Conservation (phyloP, 2,797 vertebrate genomes). For the Urosaurus nigricauda region DNA sequence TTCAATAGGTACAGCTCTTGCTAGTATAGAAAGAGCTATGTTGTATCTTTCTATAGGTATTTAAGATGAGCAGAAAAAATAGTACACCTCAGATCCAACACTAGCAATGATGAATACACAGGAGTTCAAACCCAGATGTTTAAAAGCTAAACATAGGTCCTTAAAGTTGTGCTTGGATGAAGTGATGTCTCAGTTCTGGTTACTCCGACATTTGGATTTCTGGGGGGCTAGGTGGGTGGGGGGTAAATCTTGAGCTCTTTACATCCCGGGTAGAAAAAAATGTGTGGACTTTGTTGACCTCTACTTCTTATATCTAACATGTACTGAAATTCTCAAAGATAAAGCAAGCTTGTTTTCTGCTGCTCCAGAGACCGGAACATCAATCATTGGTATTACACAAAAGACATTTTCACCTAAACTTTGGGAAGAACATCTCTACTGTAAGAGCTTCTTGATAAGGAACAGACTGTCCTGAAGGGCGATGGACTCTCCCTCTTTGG, state of each 20-base stretch:
- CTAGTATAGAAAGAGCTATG: no score
- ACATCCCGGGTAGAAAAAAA: background rate
- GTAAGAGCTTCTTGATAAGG: no score
- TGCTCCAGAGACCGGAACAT: no score
- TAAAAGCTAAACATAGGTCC: background rate
- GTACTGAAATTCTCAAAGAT: background rate
- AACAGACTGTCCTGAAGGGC: no score
- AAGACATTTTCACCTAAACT: no score
- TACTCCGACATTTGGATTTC: background rate
- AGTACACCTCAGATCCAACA: background rate
- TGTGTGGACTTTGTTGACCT: background rate
- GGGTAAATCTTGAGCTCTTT: background rate
- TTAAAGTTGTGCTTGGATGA: background rate
- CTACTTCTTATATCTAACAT: background rate
- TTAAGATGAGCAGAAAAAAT: background rate
- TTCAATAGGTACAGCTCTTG: no score
- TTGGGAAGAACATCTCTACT: no score
- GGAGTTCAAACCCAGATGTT: background rate
- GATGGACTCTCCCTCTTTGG: no score
- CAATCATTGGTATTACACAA: no score
- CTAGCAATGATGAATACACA: background rate
- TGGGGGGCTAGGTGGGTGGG: no score
- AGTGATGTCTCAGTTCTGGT: background rate
- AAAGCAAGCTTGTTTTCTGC: no score
- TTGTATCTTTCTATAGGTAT: no score